These are phyloP conservation scores for Tachystola acroxantha DNA, from an alignment of 2,888 invertebrate species.

Conservation along the genomic window DNA sequence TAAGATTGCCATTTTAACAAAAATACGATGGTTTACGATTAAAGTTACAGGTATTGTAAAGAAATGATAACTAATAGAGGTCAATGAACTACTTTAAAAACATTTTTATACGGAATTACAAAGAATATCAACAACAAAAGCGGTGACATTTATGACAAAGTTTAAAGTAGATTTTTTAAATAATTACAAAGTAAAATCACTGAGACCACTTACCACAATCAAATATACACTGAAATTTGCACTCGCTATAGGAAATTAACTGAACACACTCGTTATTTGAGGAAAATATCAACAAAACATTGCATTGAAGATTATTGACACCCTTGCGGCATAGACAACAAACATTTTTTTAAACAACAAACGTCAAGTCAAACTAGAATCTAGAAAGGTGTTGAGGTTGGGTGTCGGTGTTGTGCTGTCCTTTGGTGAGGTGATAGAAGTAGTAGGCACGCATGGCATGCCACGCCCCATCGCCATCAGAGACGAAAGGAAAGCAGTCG, in stretches of 20 bases:
- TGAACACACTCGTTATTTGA: slow-evolving; percentile 4
- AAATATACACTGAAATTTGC: neutral
- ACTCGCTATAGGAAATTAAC: slow-evolving; percentile 9
- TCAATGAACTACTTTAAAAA: neutral
- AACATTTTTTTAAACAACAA: neutral
- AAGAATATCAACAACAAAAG: slow-evolving; percentile 6
- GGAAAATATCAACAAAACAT: slow-evolving; percentile 31
- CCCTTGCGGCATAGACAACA: slow-evolving; percentile 38
- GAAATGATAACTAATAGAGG: neutral
- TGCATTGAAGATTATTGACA: slow-evolving; percentile 46
- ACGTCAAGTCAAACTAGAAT: neutral
- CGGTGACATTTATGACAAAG: slow-evolving; percentile 14
- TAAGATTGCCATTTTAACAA: neutral
- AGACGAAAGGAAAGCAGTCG: no score
- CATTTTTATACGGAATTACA: slow-evolving; percentile 12
- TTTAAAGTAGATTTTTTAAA: slow-evolving; percentile 6
- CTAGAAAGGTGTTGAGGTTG: no score
- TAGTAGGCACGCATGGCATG: no score
- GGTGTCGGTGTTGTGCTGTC: no score
- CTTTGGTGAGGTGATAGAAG: no score
- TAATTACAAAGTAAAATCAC: neutral
- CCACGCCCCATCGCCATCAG: no score
- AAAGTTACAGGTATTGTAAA: no score
- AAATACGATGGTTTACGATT: neutral
- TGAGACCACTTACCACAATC: slow-evolving; percentile 4